phyloP scores from a whole-genome alignment of 1,140 invertebrate species.

The Helicoverpa armigera region DNA sequence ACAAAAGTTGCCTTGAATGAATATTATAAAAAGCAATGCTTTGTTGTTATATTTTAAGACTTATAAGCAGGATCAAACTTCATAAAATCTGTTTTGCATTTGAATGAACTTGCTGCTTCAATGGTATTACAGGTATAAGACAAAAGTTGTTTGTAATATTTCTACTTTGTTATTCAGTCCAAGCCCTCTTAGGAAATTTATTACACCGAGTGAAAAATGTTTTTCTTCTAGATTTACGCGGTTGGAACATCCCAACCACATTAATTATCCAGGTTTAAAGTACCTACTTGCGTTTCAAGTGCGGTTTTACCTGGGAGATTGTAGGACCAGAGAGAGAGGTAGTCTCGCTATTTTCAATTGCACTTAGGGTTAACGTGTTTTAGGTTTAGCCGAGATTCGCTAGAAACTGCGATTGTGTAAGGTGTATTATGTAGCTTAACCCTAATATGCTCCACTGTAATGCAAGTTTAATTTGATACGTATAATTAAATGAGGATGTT shows the following conservation, averaged over 20 bases:
- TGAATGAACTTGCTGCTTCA: slow-evolving; percentile 21
- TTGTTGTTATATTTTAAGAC: slow-evolving; percentile 17
- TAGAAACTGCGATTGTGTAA: no score
- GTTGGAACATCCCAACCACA: slow-evolving; percentile 3
- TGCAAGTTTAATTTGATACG: no score
- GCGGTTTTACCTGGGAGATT: background rate
- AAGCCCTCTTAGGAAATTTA: slow-evolving; percentile 1
- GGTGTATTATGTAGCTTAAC: no score
- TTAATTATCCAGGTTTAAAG: slow-evolving; percentile 13
- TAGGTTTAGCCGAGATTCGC: background rate
- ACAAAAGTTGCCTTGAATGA: slow-evolving; percentile 6
- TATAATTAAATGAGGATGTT: no score
- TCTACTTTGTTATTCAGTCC: slow-evolving; percentile 25
- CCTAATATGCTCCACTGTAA: no score
- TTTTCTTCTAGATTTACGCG: slow-evolving; percentile 32
- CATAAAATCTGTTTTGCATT: slow-evolving; percentile 25
- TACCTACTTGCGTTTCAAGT: background rate
- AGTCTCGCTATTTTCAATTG: background rate
- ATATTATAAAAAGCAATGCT: background rate
- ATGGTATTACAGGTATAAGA: slow-evolving; percentile 14
- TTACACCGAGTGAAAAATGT: slow-evolving; percentile 9
- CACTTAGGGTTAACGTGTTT: background rate
- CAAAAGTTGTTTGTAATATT: slow-evolving; percentile 37
- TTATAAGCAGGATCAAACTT: slow-evolving; percentile 23
- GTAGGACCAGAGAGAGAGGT: background rate